A percentile compares a stretch with the other conserved stretches of the same genome.
These are phyloP conservation scores for Smutsia gigantea DNA, from an alignment of 2,797 vertebrate species.

Conservation along the genomic window DNA sequence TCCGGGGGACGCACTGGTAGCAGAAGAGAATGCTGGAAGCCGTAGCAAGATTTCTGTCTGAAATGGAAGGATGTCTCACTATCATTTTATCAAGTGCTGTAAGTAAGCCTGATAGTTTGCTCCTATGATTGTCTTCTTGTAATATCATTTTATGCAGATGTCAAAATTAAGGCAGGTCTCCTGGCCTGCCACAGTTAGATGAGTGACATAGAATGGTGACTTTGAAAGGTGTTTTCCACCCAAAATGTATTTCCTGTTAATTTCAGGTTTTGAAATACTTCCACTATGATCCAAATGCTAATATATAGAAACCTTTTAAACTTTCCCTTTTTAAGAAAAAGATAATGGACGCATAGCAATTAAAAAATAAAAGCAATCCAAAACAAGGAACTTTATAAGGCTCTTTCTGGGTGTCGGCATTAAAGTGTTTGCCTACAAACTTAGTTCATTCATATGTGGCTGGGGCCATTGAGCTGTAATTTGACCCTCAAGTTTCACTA, in stretches of 20 bases:
- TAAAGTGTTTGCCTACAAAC: neutral
- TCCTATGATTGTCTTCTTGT: constrained; percentile 55
- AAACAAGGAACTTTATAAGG: neutral
- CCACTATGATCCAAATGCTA: constrained; percentile 66
- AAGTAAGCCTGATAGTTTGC: constrained; percentile 88
- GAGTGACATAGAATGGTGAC: constrained; percentile 68
- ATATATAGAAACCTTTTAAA: constrained; percentile 58
- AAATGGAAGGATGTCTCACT: constrained; percentile 95
- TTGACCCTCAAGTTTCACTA: neutral
- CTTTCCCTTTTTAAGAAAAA: constrained; percentile 37
- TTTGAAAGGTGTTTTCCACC: constrained; percentile 77
- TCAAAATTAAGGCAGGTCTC: constrained; percentile 77
- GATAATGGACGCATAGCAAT: neutral
- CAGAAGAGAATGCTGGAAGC: constrained; percentile 87
- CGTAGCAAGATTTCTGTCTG: constrained; percentile 84
- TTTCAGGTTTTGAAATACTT: constrained; percentile 64
- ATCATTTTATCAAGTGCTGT: constrained; percentile 99
- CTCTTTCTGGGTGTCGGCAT: neutral
- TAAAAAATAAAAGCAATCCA: neutral
- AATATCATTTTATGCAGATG: constrained; percentile 72
- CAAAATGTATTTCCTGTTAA: constrained; percentile 53
- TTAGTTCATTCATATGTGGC: neutral
- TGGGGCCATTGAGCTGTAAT: neutral
- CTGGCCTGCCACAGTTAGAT: constrained; percentile 59
- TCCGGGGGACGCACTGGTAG: constrained; percentile 83